These are phyloP conservation scores for Samia ricini DNA, from an alignment of 1,140 invertebrate genomes.

Conservation along the genomic window DNA sequence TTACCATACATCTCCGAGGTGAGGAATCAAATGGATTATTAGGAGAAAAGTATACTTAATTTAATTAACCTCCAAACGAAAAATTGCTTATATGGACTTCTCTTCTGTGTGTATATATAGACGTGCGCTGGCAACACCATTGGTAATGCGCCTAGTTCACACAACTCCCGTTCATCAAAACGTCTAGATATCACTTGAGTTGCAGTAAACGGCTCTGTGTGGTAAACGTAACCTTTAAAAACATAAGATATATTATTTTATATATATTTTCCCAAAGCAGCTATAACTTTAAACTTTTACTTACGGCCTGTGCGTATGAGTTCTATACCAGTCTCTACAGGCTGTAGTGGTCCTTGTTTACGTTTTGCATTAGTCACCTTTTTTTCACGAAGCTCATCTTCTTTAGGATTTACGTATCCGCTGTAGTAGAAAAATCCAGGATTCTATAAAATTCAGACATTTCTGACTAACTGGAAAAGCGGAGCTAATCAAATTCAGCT, in stretches of 20 bases:
- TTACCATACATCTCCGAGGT: too few relatives aligned
- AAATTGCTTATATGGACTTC: constrained; percentile 72
- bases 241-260: neutral
- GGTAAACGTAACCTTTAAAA: constrained; percentile 64
- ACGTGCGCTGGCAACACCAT: constrained; percentile 62
- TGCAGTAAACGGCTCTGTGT: constrained; percentile 73
- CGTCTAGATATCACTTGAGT: constrained; percentile 65
- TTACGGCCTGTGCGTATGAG: constrained; percentile 54
- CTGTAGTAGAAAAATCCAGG: constrained; percentile 62
- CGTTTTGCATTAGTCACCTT: constrained; percentile 55
- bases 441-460: constrained; percentile 31
- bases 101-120: constrained; percentile 69
- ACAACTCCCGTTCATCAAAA: constrained; percentile 66
- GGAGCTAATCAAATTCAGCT: neutral
- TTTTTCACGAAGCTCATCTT: constrained; percentile 60
- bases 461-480: neutral
- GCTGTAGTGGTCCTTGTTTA: constrained; percentile 41
- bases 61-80: constrained; percentile 75
- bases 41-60: too few relatives aligned
- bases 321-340: constrained; percentile 46
- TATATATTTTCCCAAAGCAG: too few relatives aligned
- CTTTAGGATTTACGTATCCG: constrained; percentile 53
- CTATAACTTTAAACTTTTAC: too few relatives aligned
- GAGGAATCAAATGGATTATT: too few relatives aligned
- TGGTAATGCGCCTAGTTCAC: constrained; percentile 65